Conservation (phyloP, 2,797 vertebrate species). For the Myripristis murdjan region DNA sequence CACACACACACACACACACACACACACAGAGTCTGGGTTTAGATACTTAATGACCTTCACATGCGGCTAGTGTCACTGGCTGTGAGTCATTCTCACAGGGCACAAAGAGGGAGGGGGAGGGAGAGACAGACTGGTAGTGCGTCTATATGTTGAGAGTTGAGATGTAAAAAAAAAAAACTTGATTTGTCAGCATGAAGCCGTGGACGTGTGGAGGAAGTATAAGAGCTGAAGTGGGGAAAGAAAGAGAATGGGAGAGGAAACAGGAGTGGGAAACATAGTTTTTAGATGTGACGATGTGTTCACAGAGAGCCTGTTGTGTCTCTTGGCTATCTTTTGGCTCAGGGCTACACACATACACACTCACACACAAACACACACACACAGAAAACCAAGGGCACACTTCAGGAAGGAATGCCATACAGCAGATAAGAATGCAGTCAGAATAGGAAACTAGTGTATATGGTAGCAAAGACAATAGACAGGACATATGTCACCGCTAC, state of each 20-base stretch:
- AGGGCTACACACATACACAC: constrained; percentile 29
- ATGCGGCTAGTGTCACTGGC: not conserved
- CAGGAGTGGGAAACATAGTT: not conserved
- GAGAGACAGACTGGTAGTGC: not conserved
- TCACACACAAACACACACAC: too few relatives aligned
- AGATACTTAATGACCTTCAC: constrained; percentile 7
- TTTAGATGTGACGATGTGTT: constrained; percentile 9
- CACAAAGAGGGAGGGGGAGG: not conserved
- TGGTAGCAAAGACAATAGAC: not conserved
- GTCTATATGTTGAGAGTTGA: constrained; percentile 13
- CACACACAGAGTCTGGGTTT: not conserved
- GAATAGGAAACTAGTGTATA: constrained; percentile 10
- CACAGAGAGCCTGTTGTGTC: constrained; percentile 17
- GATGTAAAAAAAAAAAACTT: not conserved
- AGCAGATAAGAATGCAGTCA: constrained; percentile 60
- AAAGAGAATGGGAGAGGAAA: not conserved
- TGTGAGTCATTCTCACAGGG: constrained; percentile 10
- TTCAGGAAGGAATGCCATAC: constrained; percentile 66
- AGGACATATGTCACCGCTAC: not conserved
- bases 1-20: not conserved
- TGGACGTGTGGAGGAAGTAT: too few relatives aligned
- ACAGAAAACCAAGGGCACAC: constrained; percentile 23
- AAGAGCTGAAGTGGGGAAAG: not conserved
- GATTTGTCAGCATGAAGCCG: not conserved
- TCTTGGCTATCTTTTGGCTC: constrained; percentile 48